Conservation (phyloP, 1,140 invertebrate species). For the Latrodectus geometricus region DNA sequence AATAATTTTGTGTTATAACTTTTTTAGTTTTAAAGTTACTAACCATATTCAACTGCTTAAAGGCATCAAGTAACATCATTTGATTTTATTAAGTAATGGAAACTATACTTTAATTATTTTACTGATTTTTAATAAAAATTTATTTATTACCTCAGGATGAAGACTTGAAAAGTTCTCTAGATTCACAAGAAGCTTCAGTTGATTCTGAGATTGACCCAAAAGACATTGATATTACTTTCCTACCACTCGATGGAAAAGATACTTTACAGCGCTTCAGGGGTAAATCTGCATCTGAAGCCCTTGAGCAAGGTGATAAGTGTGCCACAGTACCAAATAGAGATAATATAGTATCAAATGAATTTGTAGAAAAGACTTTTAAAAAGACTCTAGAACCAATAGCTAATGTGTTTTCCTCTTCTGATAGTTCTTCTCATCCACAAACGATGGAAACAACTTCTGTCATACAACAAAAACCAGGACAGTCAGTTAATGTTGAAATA, state of each 20-base stretch:
- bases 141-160: conserved; percentile 37
- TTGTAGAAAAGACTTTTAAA: not conserved
- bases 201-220: conserved; percentile 34
- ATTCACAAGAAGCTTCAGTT: conserved; percentile 21
- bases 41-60: too few relatives aligned
- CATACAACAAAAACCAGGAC: conserved; percentile 41
- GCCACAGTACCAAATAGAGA: not conserved
- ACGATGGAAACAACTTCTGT: conserved; percentile 20
- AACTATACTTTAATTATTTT: too few relatives aligned
- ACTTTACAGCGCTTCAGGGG: conserved; percentile 49
- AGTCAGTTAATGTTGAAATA: conserved; percentile 65
- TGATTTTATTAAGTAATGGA: too few relatives aligned
- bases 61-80: too few relatives aligned
- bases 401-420: not conserved
- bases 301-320: conserved; percentile 22
- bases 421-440: not conserved
- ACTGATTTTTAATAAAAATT: too few relatives aligned
- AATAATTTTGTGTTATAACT: too few relatives aligned
- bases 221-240: conserved; percentile 43
- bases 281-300: conserved; percentile 33
- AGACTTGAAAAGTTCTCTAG: conserved; percentile 37
- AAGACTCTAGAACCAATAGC: not conserved
- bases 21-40: too few relatives aligned
- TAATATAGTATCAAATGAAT: conserved; percentile 29
- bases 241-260: conserved; percentile 50